Percentiles rank a stretch among this genome's conserved stretches.
phyloP scores from a whole-genome alignment of 2,113 vertebrate genomes.

The Polypterus bichir region DNA sequence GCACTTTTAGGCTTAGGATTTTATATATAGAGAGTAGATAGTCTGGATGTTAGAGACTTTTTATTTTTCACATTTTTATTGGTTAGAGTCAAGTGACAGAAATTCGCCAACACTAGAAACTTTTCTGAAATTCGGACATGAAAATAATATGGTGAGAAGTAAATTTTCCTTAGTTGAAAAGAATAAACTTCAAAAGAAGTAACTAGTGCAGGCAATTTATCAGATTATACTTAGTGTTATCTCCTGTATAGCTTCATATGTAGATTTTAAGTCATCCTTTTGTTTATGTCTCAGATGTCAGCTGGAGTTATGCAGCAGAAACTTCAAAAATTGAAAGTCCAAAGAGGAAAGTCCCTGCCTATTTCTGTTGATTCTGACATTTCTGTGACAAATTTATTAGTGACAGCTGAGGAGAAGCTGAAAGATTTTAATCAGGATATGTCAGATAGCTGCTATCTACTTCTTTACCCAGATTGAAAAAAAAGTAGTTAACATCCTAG shows the following conservation, averaged over 20 bases:
- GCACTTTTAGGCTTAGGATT: no score
- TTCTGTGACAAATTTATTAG: background rate
- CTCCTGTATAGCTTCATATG: background rate
- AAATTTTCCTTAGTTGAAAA: no score
- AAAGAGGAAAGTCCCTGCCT: background rate
- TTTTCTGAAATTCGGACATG: no score
- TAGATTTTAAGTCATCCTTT: background rate
- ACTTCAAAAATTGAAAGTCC: background rate
- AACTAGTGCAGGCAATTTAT: no score
- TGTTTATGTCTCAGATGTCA: background rate
- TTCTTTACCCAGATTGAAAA: background rate
- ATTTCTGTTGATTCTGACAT: background rate
- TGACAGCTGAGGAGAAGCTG: background rate
- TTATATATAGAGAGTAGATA: no score
- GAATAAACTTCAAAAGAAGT: no score
- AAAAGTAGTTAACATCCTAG: background rate
- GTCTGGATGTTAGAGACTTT: no score
- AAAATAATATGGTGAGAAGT: no score
- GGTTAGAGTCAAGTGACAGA: no score
- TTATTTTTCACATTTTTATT: no score
- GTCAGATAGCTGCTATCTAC: background rate
- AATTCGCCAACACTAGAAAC: no score
- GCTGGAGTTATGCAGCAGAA: background rate
- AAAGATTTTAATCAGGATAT: background rate
- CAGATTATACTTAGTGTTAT: background rate